Conservation (phyloP, 2,113 vertebrate species). For the Pavo muticus region DNA sequence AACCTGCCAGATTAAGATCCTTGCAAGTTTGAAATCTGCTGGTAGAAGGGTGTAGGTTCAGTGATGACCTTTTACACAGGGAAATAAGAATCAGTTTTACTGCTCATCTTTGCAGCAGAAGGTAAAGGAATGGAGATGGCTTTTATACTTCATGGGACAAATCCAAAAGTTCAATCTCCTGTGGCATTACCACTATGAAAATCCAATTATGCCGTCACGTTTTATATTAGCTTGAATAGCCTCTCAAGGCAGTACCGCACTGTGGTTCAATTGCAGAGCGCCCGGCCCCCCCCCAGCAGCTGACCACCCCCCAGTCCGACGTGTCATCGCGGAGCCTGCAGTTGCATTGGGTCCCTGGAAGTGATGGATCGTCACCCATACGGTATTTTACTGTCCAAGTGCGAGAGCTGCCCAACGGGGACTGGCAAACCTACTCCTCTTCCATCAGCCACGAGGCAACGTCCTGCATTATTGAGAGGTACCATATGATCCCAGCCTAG, state of each 20-base stretch:
- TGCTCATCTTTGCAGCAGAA: not conserved
- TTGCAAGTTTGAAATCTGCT: not conserved
- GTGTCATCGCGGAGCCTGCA: constrained; percentile 85
- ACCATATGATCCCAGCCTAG: not conserved
- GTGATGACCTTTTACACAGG: not conserved
- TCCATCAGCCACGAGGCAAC: constrained; percentile 89
- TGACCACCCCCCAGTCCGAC: constrained; percentile 84
- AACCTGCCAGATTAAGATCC: not conserved
- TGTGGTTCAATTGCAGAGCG: constrained; percentile 81
- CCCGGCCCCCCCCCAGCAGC: constrained; percentile 88
- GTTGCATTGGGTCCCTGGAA: constrained; percentile 88
- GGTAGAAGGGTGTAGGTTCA: not conserved
- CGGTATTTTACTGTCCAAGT: constrained; percentile 91
- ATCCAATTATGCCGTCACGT: not conserved
- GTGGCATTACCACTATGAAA: not conserved
- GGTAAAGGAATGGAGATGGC: not conserved
- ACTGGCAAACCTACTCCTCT: constrained; percentile 87
- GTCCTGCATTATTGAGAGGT: constrained; percentile 86
- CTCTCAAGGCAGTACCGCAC: not conserved
- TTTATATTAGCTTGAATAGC: not conserved
- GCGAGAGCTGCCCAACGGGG: constrained; percentile 83
- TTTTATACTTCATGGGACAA: not conserved
- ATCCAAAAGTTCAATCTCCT: not conserved
- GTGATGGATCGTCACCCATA: constrained; percentile 89
- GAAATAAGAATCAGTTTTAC: not conserved